Evolutionary conservation across 2,113 vertebrate species (phyloP), one percentile per base, ranked within the genome.

Genomic region (Tachysurus fulvidraco): DNA sequence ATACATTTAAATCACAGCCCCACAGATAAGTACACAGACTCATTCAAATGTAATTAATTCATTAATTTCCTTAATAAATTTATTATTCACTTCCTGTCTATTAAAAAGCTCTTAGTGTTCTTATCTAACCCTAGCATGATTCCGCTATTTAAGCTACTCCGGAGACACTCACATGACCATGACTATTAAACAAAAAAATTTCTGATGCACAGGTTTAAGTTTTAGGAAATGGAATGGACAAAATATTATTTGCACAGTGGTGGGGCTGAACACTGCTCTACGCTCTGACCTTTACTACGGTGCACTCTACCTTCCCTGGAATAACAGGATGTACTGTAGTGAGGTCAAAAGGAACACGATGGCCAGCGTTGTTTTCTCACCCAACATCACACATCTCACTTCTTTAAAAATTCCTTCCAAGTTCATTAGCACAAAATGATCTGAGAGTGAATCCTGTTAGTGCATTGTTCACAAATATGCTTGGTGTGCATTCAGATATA

Each of bases 241-340:
- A 17, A 80, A 59, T 59, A 23, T 36, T 57, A 76, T 85, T 85
- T 62, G 25, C 62, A 17, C 73, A 41, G 41, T 11, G 50, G 28
- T 44, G 23, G 52, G 21, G 65, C 54, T 30, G 85, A 82, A 77
- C 50, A 83, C 65, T 57, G 41, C 69, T 76, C 67, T 21, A 23
- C 1, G 14, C 36, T 85, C 16, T 86, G 81, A 86, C 81, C 86
- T 88, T 81, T 19, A 76, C 46, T 28, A n/a, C 12, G 14, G 82
- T 54, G 73, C 16, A 79, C n/a, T 44, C 73, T 59, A 60, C 36
- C 46, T 60, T 69, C 52, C 52, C 69, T 67, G 65, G 55, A 88
- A 90, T 71, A 90, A 90, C 89, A 91, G 89, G 91, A 90, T 79
- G 77, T 52, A 64, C 69, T 21, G 81, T 52, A 64, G 76, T 21